Base-by-base conservation (phyloP, 2,113 vertebrate genomes). In the Rhegmatorhina hoffmannsi region DNA sequence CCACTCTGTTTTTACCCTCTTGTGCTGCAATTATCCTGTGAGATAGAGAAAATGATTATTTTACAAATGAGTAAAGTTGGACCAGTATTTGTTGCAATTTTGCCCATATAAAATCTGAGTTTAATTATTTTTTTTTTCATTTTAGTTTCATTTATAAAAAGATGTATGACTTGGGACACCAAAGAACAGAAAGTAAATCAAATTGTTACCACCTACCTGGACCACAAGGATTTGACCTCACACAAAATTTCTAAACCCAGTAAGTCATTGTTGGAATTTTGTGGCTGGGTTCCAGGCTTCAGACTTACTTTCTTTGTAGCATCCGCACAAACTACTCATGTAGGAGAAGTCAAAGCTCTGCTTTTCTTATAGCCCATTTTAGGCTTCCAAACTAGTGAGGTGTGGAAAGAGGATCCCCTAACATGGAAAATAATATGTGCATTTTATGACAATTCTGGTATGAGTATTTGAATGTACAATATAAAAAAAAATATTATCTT, bases 1-100 rank as follows among this genome's bases (percentile, higher is more conserved):
- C 3, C 4, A 9, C 7, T 3, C 4, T 15, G 17, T 49, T 17
- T 6, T 12, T 14, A 1, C 8, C 5, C 2, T 15, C 43, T 69
- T 80, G 6, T 55, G 24, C 14, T 47, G 15, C 1, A 1, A 47
- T 70, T 74, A 14, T 77, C 29, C 10, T 46, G 36, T n/a, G 36
- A 89, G 38, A 19, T 58, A 90, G 60, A 46, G 11, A 55, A 26
- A 52, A 29, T 36, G 7, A 81, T 29, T 84, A 60, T 76, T 92
- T 69, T 52, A 56, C 9, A 86, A 21, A 11, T 2, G 2, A 43
- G 15, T 68, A 16, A 73, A 76, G 14, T 5, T 53, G 36, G 15
- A 60, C 13, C 4, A 69, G 5, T 58, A 36, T 53, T 55, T 69
- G 10, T 60, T 73, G 9, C 40, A 40, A 20, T 31, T 92, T 86